Percentiles rank a stretch among this genome's conserved stretches.
These are phyloP conservation scores for Gymnocypris eckloni DNA, from an alignment of 2,797 vertebrate species.

Conservation along the genomic window DNA sequence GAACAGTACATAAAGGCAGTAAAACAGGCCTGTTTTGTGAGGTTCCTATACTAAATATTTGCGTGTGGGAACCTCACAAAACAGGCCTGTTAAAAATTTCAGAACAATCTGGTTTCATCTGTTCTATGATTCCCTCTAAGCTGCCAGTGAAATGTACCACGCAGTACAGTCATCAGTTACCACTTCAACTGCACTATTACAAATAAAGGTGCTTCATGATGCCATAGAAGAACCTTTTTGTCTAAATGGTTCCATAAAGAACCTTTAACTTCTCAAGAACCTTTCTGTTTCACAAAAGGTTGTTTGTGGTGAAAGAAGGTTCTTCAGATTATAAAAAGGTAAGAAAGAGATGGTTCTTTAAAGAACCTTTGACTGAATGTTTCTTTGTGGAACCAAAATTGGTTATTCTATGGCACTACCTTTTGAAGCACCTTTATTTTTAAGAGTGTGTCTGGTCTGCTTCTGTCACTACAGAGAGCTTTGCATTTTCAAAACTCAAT, in stretches of 20 bases:
- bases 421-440: too few relatives aligned
- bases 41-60: neutral
- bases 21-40: constrained; percentile 44
- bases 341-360: too few relatives aligned
- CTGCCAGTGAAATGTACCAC: constrained; percentile 30
- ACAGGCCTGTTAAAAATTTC: constrained; percentile 7
- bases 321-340: too few relatives aligned
- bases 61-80: constrained; percentile 24
- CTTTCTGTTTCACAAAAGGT: too few relatives aligned
- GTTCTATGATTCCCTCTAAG: constrained; percentile 23
- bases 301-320: too few relatives aligned
- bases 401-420: too few relatives aligned
- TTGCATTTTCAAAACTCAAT: neutral
- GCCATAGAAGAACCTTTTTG: too few relatives aligned
- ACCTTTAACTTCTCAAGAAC: too few relatives aligned
- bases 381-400: too few relatives aligned
- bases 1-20: constrained; percentile 49
- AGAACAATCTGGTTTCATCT: constrained; percentile 27
- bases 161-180: neutral
- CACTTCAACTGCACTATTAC: neutral
- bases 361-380: too few relatives aligned
- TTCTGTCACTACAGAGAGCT: constrained; percentile 5
- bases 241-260: too few relatives aligned
- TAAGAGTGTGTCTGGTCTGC: neutral
- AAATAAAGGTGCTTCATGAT: too few relatives aligned